Base-by-base conservation (phyloP, 2,888 invertebrate species). In the Neelides folsomi region DNA sequence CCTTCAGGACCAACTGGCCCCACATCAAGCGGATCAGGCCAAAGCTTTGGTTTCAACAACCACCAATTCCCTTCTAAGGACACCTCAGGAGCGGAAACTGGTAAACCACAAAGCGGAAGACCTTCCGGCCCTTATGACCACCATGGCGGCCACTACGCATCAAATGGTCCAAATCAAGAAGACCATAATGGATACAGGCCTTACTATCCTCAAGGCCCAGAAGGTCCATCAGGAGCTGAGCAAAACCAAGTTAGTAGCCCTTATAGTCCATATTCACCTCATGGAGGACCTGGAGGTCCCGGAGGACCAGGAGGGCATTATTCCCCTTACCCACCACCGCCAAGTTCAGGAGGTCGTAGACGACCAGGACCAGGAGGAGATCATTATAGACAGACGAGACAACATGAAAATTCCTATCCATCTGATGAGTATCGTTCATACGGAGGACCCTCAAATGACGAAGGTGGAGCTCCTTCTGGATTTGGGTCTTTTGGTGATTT, bases 281-380 rank as follows among this genome's bases (percentile, higher is more conserved):
- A n/a, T 35, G 40, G 46, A 40, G 4, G 45, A 5, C 40, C 48
- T 8, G 49, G 40, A 1, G 40, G 41, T 5, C 35, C 49, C 12
- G 39, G 39, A 5, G 39, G 39, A 13, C 39, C 39, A n/a, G 39
- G 39, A 13, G 45, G 16, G 35, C 18, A n/a, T 37, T 7, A 27
- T 43, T 27, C 13, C 49, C 3, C 15, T 46, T 18, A 51, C 34
- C 27, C 51, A 51, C 38, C 44, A 51, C 27, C 45, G 51, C 7
- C 35, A 46, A 39, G 45, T 40, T 34, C 51, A 45, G 6, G 35
- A 45, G 15, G 51, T 46, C 27, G 46, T 39, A 40, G 51, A 51
- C 38, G 20, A 2, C n/a, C 36, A 7, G 8, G 12, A 18, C 15
- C 45, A 51, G 45, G 27, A 3, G 27, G 27, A 27, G 27, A 27